Conservation (phyloP, 2,113 vertebrate species). For the Nannobrachium achirus region DNA sequence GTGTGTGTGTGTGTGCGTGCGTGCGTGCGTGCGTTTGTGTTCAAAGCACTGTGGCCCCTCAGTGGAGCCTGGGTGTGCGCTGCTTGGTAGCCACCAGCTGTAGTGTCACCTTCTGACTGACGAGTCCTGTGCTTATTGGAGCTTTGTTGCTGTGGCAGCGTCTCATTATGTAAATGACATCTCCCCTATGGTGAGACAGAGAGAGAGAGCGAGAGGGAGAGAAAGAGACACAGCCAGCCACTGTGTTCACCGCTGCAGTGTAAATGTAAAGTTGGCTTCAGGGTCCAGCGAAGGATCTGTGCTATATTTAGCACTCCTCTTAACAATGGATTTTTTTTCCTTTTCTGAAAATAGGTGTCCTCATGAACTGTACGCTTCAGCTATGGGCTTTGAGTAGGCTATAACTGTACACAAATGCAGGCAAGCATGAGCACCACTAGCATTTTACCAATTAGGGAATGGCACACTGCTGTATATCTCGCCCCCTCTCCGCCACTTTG, state of each 20-base stretch:
- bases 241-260: constrained; percentile 71
- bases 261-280: constrained; percentile 69
- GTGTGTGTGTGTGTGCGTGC: constrained; percentile 1
- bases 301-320: constrained; percentile 75
- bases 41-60: not conserved
- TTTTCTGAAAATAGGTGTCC: constrained; percentile 3
- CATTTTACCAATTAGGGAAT: too few relatives aligned
- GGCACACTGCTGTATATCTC: too few relatives aligned
- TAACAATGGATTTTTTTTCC: constrained; percentile 55
- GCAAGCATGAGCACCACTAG: too few relatives aligned
- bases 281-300: constrained; percentile 61
- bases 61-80: constrained; percentile 11
- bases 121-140: constrained; percentile 50
- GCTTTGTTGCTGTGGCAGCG: constrained; percentile 71
- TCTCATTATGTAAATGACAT: constrained; percentile 76
- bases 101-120: constrained; percentile 50
- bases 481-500: too few relatives aligned
- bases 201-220: too few relatives aligned
- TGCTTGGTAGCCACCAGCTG: not conserved
- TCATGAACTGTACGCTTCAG: too few relatives aligned
- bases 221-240: constrained; percentile 37
- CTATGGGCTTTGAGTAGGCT: too few relatives aligned
- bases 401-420: not conserved
- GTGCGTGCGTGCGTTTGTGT: constrained; percentile 2
- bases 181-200: constrained; percentile 50